Base-by-base conservation (phyloP, 2,888 invertebrate genomes). In the Xylocampa areola region DNA sequence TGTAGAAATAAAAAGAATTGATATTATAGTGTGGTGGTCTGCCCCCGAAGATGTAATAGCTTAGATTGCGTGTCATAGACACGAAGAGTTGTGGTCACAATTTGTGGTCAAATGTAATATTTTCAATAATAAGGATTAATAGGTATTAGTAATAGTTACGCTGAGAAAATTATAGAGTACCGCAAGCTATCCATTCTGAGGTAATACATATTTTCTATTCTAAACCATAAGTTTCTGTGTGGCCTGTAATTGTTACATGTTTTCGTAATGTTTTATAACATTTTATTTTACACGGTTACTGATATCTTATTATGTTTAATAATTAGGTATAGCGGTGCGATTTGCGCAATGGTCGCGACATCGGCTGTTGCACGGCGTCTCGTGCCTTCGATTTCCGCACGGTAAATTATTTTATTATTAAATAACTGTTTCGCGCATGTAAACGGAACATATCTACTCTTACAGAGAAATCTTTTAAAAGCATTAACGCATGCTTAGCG, bases 1-100 rank as follows among this genome's bases (percentile, higher is more conserved):
- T 47, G 40, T 48, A 44, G 47, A 43, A 63, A 58, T 63, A 67
- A 65, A 60, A 73, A 52, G 48, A 37, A 58, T 52, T 52, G 61
- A 68, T 61, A 49, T 55, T 27, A 50, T 35, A 55, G 55, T 39
- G 55, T 23, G 64, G 44, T 33, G 65, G 45, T 33, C 29, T 19
- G 29, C n/a, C 21, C 13, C 29, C 11, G 47, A 29, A 37, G 11
- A 36, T 14, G 30, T 21, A 21, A 13, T 2, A 33, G 23, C 25
- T 35, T 16, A 40, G 49, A 30, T 27, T 11, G 54, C 33, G 41
- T 5, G 45, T 5, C 41, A 27, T 6, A n/a, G 29, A 29, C 65
- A n/a, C 49, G 65, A 10, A 0, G 40, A 5, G 13, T 1, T 30
- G 66, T 5, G 61, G 39, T 33, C 57, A 8, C 25, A 2, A n/a